Evolutionary conservation across 2,113 vertebrate genomes (phyloP), one percentile per base, ranked within the genome.

Genomic region (Hippocampus comes): DNA sequence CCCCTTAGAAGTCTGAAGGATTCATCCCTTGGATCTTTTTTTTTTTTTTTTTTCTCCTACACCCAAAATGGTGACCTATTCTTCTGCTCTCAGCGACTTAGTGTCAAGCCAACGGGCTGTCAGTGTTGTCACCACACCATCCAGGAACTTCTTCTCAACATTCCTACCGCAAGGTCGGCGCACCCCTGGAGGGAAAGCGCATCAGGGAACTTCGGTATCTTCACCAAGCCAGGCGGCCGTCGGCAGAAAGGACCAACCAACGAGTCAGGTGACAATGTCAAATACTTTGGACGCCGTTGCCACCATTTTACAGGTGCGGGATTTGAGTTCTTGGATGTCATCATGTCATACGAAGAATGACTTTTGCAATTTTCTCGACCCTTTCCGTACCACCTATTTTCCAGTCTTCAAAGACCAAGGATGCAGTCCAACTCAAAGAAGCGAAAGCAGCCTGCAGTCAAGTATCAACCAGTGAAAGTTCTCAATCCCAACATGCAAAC

Each of bases 91-190:
- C 79, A 99, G 97, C 66, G 95, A 95, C 81, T 92, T 98, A 90
- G 93, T 97, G 66, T 94, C 93, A 70, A 95, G 91, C 86, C 96
- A 97, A 88, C 94, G 94, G 65, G 89, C 76, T 5, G 71, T 91
- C 17, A 92, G 88, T 46, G 88, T 89, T 41, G 87, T 94, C 73
- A 91, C 92, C 25, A 91, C 95, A 51, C 94, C 96, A 0, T 92
- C 96, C 25, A 92, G 95, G 84, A 92, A 92, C 84, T 92, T 93
- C 79, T 98, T 98, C 88, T 96, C 95, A 9, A 95, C 96, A 7
- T 90, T 99, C 80, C 93, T 98, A 66, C 94, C 95, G 0, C 97
- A 98, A 71, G 91, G 89, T 65, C 94, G 93, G 87, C 96, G 94
- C 56, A 90, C 91, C 20, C 91, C 94, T 6, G 64, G 42, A 48